Conservation (phyloP, 2,888 invertebrate genomes). For the Hemistola chrysoprasaria region DNA sequence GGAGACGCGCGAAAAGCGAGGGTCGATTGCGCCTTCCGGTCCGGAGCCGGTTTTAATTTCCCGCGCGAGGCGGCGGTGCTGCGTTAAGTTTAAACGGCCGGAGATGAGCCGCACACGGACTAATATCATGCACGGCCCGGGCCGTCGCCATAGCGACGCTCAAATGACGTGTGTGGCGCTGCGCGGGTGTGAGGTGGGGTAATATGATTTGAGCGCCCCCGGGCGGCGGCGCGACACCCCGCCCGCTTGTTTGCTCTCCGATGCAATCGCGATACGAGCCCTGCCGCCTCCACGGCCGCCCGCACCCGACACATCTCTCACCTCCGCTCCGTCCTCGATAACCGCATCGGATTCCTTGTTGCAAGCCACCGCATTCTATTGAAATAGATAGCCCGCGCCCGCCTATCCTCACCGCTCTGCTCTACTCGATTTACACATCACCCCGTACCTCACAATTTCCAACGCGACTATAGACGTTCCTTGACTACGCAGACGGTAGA, state of each 20-base stretch:
- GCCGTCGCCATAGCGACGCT: constrained; percentile 86
- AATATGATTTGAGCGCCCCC: constrained; percentile 79
- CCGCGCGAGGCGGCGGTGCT: constrained; percentile 61
- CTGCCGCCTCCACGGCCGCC: constrained; percentile 38
- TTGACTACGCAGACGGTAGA: neutral
- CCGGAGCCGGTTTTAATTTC: constrained; percentile 78
- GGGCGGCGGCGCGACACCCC: constrained; percentile 66
- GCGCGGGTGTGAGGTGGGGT: constrained; percentile 73
- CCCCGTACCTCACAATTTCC: constrained; percentile 53
- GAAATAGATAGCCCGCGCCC: constrained; percentile 70
- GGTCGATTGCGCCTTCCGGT: constrained; percentile 71
- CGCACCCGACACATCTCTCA: constrained; percentile 67
- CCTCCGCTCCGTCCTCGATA: constrained; percentile 76
- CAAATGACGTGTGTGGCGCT: constrained; percentile 84
- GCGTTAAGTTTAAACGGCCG: constrained; percentile 78
- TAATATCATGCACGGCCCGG: constrained; percentile 83
- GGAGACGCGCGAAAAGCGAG: constrained; percentile 40
- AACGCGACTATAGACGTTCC: constrained; percentile 45
- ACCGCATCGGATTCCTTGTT: constrained; percentile 80
- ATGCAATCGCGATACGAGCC: constrained; percentile 80
- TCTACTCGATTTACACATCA: constrained; percentile 60
- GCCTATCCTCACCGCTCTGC: constrained; percentile 62
- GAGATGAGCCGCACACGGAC: constrained; percentile 79
- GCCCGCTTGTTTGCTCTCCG: constrained; percentile 81
- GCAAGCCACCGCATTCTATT: constrained; percentile 77